Evolutionary conservation across 2,888 invertebrate genomes (phyloP).

Genomic region (Volucella bombylans): DNA sequence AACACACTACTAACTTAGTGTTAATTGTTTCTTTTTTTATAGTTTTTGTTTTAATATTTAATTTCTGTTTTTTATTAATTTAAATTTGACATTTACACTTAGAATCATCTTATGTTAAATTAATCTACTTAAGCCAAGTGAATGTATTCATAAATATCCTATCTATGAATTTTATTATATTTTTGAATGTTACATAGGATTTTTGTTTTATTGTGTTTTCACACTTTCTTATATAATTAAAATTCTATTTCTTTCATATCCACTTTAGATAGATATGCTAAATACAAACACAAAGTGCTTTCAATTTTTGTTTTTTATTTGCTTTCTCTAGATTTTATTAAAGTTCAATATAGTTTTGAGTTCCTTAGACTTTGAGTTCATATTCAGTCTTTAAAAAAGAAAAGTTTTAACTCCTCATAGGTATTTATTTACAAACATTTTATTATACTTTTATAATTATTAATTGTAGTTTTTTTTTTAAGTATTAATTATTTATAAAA

Average conservation of each 20-base stretch:
- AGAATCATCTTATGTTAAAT: conserved; percentile 65
- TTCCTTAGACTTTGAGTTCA: conserved; percentile 75
- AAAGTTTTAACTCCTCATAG: conserved; percentile 69
- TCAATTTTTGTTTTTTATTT: conserved; percentile 39
- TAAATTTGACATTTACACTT: conserved; percentile 65
- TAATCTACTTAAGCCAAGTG: conserved; percentile 70
- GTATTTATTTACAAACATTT: conserved; percentile 62
- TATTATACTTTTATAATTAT: conserved; percentile 24
- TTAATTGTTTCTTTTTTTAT: conserved; percentile 29
- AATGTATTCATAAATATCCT: conserved; percentile 74
- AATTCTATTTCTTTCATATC: conserved; percentile 67
- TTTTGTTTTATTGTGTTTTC: conserved; percentile 67
- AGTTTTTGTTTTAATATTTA: conserved; percentile 23
- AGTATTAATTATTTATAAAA: not conserved
- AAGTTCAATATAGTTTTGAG: conserved; percentile 38
- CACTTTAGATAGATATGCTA: conserved; percentile 66
- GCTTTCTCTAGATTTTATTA: conserved; percentile 50
- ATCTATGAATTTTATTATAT: conserved; percentile 65
- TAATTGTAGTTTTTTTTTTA: not conserved
- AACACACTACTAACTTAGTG: conserved; percentile 64
- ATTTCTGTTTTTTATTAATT: conserved; percentile 6
- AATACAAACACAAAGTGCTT: conserved; percentile 73
- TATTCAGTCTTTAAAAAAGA: conserved; percentile 74
- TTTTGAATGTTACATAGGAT: conserved; percentile 68
- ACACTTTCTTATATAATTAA: conserved; percentile 60